These are phyloP conservation scores for Hippocampus guttulatus DNA, from an alignment of 2,113 vertebrate species.

Conservation along the genomic window DNA sequence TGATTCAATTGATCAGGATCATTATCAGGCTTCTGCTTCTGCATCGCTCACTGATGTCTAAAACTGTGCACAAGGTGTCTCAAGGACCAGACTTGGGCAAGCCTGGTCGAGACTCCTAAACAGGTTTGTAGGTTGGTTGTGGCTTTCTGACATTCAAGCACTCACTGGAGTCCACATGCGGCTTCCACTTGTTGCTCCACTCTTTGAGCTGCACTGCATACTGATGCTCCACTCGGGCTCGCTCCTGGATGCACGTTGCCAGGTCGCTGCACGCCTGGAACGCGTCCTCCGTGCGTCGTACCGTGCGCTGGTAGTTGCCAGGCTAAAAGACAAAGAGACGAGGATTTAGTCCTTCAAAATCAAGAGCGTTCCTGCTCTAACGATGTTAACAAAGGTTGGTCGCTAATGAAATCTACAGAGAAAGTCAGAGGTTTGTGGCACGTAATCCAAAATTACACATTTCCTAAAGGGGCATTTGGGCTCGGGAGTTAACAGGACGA, in stretches of 20 bases:
- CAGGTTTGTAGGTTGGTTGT: background rate
- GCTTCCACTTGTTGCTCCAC: slow-evolving; percentile 82
- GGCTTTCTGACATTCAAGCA: background rate
- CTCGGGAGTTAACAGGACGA: background rate
- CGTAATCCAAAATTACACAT: background rate
- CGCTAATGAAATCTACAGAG: background rate
- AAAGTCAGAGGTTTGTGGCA: background rate
- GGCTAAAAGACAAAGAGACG: slow-evolving; percentile 63
- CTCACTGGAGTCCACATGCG: slow-evolving; percentile 79
- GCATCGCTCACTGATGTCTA: too few species aligned
- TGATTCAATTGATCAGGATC: too few species aligned
- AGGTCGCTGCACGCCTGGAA: slow-evolving; percentile 80
- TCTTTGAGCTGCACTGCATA: slow-evolving; percentile 79
- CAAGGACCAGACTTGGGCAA: too few species aligned
- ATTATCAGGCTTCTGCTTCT: too few species aligned
- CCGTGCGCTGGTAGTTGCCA: slow-evolving; percentile 76
- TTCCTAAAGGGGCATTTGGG: background rate
- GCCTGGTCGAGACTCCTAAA: too few species aligned
- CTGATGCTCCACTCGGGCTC: slow-evolving; percentile 77
- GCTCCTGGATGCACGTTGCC: slow-evolving; percentile 77
- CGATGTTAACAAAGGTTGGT: background rate
- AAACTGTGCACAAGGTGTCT: too few species aligned
- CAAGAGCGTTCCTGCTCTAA: background rate
- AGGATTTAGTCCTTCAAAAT: background rate
- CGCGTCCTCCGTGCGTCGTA: slow-evolving; percentile 75